A percentile compares a stretch with the other conserved stretches of the same genome.
phyloP scores from a whole-genome alignment of 2,797 vertebrate genomes.

The Loriculus beryllinus region DNA sequence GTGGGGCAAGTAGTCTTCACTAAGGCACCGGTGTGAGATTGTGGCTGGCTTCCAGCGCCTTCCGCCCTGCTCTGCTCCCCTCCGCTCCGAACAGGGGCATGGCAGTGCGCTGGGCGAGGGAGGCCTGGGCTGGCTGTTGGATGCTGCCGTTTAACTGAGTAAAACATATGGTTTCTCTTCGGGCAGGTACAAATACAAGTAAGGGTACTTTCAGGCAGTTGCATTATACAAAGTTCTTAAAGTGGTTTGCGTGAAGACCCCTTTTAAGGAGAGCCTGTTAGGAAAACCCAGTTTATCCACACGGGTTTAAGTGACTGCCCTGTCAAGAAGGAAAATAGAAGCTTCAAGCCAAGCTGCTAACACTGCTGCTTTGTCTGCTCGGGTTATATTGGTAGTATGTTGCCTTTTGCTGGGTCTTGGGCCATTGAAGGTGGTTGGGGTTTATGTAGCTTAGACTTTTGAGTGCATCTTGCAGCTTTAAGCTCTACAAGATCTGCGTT shows the following conservation, averaged over 20 bases:
- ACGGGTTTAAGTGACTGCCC: fast-evolving
- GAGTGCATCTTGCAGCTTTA: fast-evolving
- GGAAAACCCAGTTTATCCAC: fast-evolving
- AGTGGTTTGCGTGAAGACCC: fast-evolving
- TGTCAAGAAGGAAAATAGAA: fast-evolving
- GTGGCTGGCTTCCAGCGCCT: too few relatives aligned
- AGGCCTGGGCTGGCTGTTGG: too few relatives aligned
- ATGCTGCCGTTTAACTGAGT: background rate
- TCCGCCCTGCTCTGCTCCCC: background rate
- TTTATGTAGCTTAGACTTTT: fast-evolving
- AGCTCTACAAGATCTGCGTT: background rate
- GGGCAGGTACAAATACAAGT: fast-evolving
- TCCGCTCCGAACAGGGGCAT: fast-evolving
- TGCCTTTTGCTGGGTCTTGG: background rate
- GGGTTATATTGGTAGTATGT: fast-evolving
- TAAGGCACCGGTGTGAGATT: fast-evolving
- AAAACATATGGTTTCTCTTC: fast-evolving
- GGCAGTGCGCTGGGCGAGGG: fast-evolving
- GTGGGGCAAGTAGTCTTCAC: fast-evolving
- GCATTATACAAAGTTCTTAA: fast-evolving
- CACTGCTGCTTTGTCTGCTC: fast-evolving
- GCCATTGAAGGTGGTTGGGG: fast-evolving
- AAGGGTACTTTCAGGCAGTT: fast-evolving
- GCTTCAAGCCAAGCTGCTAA: background rate
- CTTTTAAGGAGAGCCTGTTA: too few relatives aligned